phyloP scores from a whole-genome alignment of 2,797 vertebrate species.

The Craterocephalus amniculus region DNA sequence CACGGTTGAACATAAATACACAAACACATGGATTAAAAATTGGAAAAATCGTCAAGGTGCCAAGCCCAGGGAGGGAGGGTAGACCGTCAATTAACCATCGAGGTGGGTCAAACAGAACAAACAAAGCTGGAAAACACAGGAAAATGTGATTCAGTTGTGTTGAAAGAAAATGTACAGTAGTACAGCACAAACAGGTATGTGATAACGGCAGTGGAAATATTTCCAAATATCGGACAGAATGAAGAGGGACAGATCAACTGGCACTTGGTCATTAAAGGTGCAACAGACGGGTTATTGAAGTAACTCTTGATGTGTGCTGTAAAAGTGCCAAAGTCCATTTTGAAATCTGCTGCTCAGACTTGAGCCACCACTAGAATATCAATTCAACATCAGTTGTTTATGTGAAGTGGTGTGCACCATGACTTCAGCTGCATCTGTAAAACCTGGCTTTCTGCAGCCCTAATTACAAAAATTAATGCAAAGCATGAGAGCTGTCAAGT shows the following conservation, averaged over 20 bases:
- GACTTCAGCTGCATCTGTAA: constrained; percentile 69
- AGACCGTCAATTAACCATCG: constrained; percentile 51
- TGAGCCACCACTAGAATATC: constrained; percentile 37
- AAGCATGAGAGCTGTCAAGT: constrained; percentile 57
- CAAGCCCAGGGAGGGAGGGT: constrained; percentile 38
- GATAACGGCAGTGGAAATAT: constrained; percentile 30
- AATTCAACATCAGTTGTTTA: constrained; percentile 58
- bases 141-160: constrained; percentile 72
- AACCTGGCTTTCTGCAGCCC: constrained; percentile 34
- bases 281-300: neutral
- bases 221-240: constrained; percentile 31
- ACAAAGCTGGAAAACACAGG: constrained; percentile 51
- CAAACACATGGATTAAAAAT: constrained; percentile 33
- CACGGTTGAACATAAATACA: constrained; percentile 36
- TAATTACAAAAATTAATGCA: constrained; percentile 71
- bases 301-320: neutral
- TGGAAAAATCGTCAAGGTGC: constrained; percentile 30
- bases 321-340: constrained; percentile 29
- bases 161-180: constrained; percentile 40
- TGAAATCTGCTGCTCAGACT: constrained; percentile 33
- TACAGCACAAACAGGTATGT: constrained; percentile 30
- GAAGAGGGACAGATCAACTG: constrained; percentile 35
- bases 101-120: constrained; percentile 54
- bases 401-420: constrained; percentile 49
- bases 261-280: constrained; percentile 19